phyloP scores from a whole-genome alignment of 1,140 invertebrate genomes.

The Drosophila serrata region DNA sequence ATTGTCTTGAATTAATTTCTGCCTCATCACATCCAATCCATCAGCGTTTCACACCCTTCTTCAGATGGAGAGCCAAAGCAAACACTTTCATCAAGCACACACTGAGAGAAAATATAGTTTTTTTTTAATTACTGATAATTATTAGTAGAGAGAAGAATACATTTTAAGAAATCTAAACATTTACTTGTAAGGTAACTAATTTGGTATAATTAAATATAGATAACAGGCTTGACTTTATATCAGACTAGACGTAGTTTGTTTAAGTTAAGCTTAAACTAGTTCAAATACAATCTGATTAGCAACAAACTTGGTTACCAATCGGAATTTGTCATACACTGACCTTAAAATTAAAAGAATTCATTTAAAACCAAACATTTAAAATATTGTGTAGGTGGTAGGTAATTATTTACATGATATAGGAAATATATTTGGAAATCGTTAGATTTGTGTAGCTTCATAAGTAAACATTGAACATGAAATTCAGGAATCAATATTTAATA shows the following conservation, averaged over 20 bases:
- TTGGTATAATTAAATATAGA: no score
- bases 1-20: constrained; percentile 84
- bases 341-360: neutral
- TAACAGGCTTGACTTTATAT: no score
- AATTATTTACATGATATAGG: neutral
- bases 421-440: neutral
- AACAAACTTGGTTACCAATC: neutral
- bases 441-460: no score
- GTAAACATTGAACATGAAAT: neutral
- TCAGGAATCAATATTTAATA: neutral
- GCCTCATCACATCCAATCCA: constrained; percentile 55
- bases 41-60: constrained; percentile 58
- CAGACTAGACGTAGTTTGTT: no score
- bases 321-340: neutral
- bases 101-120: constrained; percentile 1
- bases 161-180: no score
- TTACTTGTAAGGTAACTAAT: no score
- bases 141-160: no score
- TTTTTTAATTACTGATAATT: neutral
- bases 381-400: neutral
- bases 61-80: constrained; percentile 44
- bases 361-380: no score
- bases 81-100: constrained; percentile 71
- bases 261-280: no score
- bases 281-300: neutral